These are phyloP conservation scores for Buceros bicornis DNA, from an alignment of 2,797 vertebrate species.

Conservation along the genomic window DNA sequence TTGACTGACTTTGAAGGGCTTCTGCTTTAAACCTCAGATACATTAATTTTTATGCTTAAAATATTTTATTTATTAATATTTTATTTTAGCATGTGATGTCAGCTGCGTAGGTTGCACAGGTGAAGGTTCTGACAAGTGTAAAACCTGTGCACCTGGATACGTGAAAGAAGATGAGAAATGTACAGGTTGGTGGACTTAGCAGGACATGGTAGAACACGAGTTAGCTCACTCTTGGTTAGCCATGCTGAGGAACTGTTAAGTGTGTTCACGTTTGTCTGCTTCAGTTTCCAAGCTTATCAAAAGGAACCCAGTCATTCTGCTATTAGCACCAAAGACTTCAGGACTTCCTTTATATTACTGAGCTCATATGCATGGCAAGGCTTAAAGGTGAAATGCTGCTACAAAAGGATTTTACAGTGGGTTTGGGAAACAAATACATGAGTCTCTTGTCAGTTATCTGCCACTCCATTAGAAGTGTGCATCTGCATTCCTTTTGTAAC, in stretches of 20 bases:
- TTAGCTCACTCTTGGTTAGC: background rate
- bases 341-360: background rate
- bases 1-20: background rate
- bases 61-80: background rate
- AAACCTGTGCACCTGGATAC: conserved; percentile 85
- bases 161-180: conserved; percentile 83
- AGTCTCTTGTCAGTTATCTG: background rate
- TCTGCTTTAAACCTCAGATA: background rate
- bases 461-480: background rate
- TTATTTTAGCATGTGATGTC: conserved; percentile 85
- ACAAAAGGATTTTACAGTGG: background rate
- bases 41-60: background rate
- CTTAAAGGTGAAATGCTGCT: background rate
- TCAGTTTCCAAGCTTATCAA: background rate
- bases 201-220: background rate
- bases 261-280: fast-evolving
- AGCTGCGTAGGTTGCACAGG: conserved; percentile 89
- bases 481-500: background rate
- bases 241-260: background rate
- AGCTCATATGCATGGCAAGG: background rate
- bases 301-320: background rate
- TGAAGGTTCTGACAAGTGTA: conserved; percentile 85
- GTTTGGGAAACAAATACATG: background rate
- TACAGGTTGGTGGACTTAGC: conserved; percentile 79
- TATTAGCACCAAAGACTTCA: background rate